phyloP scores from a whole-genome alignment of 2,113 vertebrate genomes.

The Pygoscelis antarcticus region DNA sequence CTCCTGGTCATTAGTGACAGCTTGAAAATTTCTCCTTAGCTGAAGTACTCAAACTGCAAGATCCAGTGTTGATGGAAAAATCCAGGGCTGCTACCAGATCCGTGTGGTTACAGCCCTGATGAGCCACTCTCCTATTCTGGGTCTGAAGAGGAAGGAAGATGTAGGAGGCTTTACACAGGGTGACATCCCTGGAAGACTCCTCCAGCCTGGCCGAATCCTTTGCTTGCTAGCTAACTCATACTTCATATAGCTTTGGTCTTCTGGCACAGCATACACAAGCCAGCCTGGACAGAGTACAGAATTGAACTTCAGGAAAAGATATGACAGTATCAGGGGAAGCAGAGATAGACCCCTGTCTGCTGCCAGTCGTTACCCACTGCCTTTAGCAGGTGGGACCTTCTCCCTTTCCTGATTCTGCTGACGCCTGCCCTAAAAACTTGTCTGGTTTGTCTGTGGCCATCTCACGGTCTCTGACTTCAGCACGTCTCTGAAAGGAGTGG shows the following conservation, averaged over 20 bases:
- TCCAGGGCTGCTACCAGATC: not conserved
- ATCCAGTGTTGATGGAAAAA: not conserved
- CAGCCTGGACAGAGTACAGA: not conserved
- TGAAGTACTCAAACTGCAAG: not conserved
- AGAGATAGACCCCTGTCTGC: not conserved
- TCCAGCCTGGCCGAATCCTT: not conserved
- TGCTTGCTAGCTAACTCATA: not conserved
- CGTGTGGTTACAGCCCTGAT: not conserved
- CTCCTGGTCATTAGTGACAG: not conserved
- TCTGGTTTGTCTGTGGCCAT: not conserved
- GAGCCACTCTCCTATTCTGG: not conserved
- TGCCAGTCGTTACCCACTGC: not conserved
- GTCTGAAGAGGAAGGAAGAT: not conserved
- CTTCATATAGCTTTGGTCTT: not conserved
- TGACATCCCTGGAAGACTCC: not conserved
- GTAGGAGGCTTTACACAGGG: not conserved
- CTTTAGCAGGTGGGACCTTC: not conserved
- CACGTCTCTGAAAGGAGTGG: not conserved
- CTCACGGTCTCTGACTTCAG: not conserved
- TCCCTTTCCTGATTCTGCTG: not conserved
- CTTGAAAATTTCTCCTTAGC: not conserved
- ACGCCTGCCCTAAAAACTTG: not conserved
- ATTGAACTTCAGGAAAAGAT: not conserved
- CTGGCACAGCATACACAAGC: not conserved
- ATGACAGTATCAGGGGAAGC: not conserved